Evolutionary conservation across 1,140 invertebrate species (phyloP).

Genomic region (Heterodera carotae): DNA sequence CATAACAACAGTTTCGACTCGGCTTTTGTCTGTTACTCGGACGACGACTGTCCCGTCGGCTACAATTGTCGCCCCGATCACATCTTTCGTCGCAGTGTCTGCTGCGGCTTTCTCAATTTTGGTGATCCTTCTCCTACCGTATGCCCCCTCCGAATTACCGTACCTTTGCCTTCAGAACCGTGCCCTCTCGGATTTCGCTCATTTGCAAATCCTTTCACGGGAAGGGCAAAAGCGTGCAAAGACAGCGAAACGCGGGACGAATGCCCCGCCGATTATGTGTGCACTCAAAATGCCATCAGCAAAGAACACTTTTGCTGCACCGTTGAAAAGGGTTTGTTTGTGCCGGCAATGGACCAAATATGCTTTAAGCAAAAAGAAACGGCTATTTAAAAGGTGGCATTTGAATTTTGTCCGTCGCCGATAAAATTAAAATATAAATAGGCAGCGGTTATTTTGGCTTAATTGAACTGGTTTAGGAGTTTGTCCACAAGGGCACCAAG

Average conservation of each 20-base stretch:
- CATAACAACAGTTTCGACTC: too few species aligned
- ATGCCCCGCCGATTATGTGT: conserved; percentile 33
- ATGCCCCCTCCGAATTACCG: too few species aligned
- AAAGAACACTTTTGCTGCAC: conserved; percentile 34
- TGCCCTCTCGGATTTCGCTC: conserved; percentile 37
- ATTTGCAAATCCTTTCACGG: conserved; percentile 35
- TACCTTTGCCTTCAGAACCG: conserved; percentile 23
- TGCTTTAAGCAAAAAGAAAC: too few species aligned
- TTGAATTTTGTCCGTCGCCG: too few species aligned
- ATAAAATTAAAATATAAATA: too few species aligned
- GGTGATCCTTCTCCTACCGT: too few species aligned
- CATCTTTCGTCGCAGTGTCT: conserved; percentile 21
- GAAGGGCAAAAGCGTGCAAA: conserved; percentile 28
- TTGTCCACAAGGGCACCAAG: conserved; percentile 3
- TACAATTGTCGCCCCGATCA: conserved; percentile 26
- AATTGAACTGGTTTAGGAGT: background rate
- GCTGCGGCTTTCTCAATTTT: conserved; percentile 29
- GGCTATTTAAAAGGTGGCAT: too few species aligned
- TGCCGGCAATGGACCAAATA: too few species aligned
- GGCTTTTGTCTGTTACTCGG: background rate
- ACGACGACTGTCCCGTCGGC: conserved; percentile 21
- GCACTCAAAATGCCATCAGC: conserved; percentile 37
- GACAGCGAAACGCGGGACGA: conserved; percentile 24
- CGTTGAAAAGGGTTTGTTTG: conserved; percentile 33
- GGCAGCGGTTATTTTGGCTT: background rate